Evolutionary conservation across 2,797 vertebrate species (phyloP), one percentile per base, ranked within the genome.

Genomic region (Halcyon chelicuti): DNA sequence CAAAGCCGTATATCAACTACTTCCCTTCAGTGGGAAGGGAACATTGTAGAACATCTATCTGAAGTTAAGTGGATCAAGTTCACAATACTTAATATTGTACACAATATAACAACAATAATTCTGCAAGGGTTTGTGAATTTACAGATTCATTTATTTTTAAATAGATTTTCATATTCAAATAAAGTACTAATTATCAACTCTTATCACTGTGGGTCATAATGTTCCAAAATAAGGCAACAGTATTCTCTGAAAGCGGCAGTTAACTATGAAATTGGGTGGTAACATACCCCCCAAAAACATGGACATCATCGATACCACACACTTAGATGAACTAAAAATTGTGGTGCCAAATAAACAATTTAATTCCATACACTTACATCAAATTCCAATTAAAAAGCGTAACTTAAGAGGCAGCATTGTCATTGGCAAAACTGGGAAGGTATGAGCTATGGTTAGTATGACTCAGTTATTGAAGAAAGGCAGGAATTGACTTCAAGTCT

Each of bases 291-390:
- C 47, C 6, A 10, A 51, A 26, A 2, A 29, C 37, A 46, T 3
- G 0, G 0, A 40, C 4, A 0, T 16, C 57, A 76, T 1, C 37
- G 19, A 46, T 12, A 51, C 2, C 14, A 42, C 14, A 42, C 6
- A 44, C 15, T 29, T 37, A 47, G 1, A 33, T 7, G 14, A 85
- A 29, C 21, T 71, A 63, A 54, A 65, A 37, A 16, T 3, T 40
- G 23, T 18, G n/a, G 15, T 74, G 51, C 3, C 33, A 68, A 77
- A 52, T 31, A 4, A 78, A n/a, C 9, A 54, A 73, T 13, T 84
- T n/a, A 61, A 9, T 66, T 67, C 39, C 29, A 62, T 2, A 55
- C 5, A 40, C 2, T 7, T 70, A 4, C 20, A 90, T 10, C 26
- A 52, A 81, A 78, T 12, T 55, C 29, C 18, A 76, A 13, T 0